phyloP scores from a whole-genome alignment of 2,797 vertebrate genomes.

The Onychomys leucogaster region DNA sequence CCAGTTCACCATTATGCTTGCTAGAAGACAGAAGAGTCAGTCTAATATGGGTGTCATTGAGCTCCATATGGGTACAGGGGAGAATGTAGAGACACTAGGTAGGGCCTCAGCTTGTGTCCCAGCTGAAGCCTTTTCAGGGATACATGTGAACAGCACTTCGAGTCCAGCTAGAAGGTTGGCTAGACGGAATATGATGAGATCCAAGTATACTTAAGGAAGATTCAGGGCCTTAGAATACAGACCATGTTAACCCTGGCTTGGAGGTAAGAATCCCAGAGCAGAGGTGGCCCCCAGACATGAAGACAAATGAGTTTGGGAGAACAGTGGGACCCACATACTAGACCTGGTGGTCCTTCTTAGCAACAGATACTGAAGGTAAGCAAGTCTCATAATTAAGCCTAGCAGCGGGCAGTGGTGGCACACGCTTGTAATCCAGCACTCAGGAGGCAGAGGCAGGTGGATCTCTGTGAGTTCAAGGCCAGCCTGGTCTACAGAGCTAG shows the following conservation, averaged over 20 bases:
- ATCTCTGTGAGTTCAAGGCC: no score
- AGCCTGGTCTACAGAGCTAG: no score
- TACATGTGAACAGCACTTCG: background rate
- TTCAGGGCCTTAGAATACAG: background rate
- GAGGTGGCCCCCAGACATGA: background rate
- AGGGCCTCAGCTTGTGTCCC: background rate
- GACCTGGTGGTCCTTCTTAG: background rate
- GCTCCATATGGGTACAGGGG: background rate
- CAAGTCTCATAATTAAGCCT: background rate
- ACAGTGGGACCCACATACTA: background rate
- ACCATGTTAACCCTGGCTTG: background rate
- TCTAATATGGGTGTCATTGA: background rate
- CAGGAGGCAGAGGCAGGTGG: no score
- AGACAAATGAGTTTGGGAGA: background rate
- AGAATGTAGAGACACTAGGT: background rate
- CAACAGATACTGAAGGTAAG: background rate
- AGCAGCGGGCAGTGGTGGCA: no score
- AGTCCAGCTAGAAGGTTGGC: background rate
- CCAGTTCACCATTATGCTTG: background rate
- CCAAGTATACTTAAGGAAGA: background rate
- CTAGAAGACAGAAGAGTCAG: slow-evolving; percentile 9
- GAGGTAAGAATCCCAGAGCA: background rate
- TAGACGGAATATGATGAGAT: background rate
- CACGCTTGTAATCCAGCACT: no score
- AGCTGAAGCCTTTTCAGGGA: background rate